A percentile compares a stretch with the other conserved stretches of the same genome.
Evolutionary conservation across 2,113 vertebrate species (phyloP).

Genomic region (Petromus typicus): DNA sequence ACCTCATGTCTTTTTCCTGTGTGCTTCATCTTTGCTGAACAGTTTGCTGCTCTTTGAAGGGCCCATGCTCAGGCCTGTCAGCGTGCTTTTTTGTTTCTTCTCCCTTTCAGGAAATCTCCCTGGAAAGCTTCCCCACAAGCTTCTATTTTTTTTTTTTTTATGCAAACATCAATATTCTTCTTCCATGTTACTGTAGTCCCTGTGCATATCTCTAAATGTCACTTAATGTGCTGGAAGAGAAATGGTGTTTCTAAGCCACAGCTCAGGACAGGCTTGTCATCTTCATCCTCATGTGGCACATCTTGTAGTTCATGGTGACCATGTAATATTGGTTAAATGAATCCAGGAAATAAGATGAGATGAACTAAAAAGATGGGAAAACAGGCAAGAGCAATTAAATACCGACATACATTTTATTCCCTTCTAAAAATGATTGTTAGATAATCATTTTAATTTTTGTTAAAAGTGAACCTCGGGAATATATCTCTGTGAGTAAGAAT

Average conservation of each 20-base stretch:
- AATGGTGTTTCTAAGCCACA: background rate
- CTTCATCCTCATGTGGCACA: background rate
- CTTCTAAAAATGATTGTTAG: background rate
- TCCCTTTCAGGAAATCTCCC: background rate
- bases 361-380: background rate
- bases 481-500: background rate
- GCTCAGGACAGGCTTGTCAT: background rate
- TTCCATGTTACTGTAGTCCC: background rate
- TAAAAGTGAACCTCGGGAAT: background rate
- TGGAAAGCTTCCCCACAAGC: background rate
- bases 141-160: background rate
- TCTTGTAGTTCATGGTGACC: background rate
- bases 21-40: background rate
- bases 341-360: background rate
- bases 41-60: background rate
- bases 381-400: background rate
- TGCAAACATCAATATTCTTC: background rate
- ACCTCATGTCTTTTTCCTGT: background rate
- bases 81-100: background rate
- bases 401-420: background rate
- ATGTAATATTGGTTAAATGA: background rate
- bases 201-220: background rate
- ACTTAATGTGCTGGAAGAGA: background rate
- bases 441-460: conserved; percentile 14
- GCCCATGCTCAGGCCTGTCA: background rate